phyloP scores from a whole-genome alignment of 2,113 vertebrate species.

The Gracilinanus agilis region DNA sequence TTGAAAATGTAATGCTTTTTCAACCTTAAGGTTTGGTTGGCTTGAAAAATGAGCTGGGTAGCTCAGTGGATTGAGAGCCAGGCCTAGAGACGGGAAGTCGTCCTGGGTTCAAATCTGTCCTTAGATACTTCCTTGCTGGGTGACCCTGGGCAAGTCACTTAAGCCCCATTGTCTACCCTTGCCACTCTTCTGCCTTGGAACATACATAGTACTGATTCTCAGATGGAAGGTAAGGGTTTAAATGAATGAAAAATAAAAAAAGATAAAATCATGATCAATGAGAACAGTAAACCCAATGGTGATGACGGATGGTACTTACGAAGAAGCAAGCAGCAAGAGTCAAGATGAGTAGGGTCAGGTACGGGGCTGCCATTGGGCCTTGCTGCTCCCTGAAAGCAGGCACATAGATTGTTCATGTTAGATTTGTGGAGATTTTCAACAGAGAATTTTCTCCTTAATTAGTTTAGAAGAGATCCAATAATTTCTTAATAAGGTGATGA shows the following conservation, averaged over 20 bases:
- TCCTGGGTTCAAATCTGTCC: too few species aligned
- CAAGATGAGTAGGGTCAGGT: constrained; percentile 43
- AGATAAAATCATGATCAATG: background rate
- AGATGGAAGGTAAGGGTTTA: too few species aligned
- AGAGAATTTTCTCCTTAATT: background rate
- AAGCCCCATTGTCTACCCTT: too few species aligned
- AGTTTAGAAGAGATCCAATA: background rate
- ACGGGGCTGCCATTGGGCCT: constrained; percentile 42
- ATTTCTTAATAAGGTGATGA: background rate
- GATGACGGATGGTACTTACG: constrained; percentile 41
- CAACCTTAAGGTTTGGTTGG: too few species aligned
- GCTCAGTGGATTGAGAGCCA: too few species aligned
- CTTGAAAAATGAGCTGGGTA: too few species aligned
- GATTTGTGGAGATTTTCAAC: background rate
- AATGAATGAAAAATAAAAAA: background rate
- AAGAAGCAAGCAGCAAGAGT: constrained; percentile 31
- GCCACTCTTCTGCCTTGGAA: too few species aligned
- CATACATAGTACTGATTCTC: too few species aligned
- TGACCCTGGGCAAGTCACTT: too few species aligned
- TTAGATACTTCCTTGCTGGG: too few species aligned
- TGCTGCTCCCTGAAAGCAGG: constrained; percentile 31
- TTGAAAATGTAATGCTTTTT: too few species aligned
- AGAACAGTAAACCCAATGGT: background rate
- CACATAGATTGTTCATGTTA: background rate
- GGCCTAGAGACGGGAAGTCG: too few species aligned